Evolutionary conservation across 2,797 vertebrate species (phyloP), one percentile per base, ranked within the genome.

Genomic region (Taenioides sp.): DNA sequence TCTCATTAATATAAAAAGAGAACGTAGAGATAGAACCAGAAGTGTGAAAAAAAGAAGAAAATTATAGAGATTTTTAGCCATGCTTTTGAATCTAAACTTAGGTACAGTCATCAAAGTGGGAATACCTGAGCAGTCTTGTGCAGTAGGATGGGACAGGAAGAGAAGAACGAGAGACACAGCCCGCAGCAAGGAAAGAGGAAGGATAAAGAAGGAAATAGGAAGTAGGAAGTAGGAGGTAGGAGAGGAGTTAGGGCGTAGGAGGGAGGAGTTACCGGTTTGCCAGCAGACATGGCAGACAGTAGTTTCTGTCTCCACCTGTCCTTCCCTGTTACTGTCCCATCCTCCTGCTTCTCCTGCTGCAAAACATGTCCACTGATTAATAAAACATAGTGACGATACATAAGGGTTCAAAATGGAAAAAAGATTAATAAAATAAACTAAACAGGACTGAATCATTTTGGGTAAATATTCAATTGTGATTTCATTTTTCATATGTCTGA

Each of bases 301-400:
- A 95, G 89, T 79, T 89, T 93, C 86, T 92, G 91, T 88, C 91
- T 94, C 94, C 94, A 94, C 93, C 92, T 95, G 87, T 93, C 92
- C 90, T 94, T 93, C 90, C 88, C 91, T 88, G 90, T 89, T 81
- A 91, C 90, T 86, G 86, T 85, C 86, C 90, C 83, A 37, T 92
- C 92, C 88, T 93, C 92, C 88, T 87, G 89, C 88, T 91, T 94
- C 71, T 89, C 86, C 82, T 89, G 91, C 94, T 95, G 88, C 84
- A 91, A 93, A 79, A 94, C 86, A 93, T 79, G 91, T 67, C 66
- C 83, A 85, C 75, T 81, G 52, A 72, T 82, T 72, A 60, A 37
- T 37, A 28, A 60, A 72, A 34, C 69, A 81, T 63, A 85, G 40
- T 50, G 76, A 54, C 72, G 20, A 72, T 70, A 69, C 59, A 20